Percentiles rank a stretch among this genome's conserved stretches.
phyloP scores from a whole-genome alignment of 2,888 invertebrate species.

The Microctonus brassicae region DNA sequence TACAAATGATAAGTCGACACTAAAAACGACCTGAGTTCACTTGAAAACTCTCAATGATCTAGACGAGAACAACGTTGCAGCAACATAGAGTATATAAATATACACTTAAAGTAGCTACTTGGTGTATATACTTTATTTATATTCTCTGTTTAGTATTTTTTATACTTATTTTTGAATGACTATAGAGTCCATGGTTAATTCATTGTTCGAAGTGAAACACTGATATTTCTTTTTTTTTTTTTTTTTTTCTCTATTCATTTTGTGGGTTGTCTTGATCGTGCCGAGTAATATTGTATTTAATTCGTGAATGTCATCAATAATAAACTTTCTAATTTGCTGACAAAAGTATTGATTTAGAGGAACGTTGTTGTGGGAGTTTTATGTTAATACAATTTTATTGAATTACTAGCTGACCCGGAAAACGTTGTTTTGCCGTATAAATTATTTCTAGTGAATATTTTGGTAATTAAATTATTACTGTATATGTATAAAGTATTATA shows the following conservation, averaged over 20 bases:
- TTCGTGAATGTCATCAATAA: neutral
- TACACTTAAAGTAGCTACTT: no score
- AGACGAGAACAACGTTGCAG: neutral
- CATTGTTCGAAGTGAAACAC: neutral
- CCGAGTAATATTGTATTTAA: neutral
- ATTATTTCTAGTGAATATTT: no score
- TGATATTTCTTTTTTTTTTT: no score
- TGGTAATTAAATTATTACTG: no score
- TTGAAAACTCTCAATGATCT: slow-evolving; percentile 10
- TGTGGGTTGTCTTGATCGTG: neutral
- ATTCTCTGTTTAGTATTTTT: neutral
- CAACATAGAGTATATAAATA: neutral
- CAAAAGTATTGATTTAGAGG: no score
- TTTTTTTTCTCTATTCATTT: no score
- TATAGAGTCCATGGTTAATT: neutral
- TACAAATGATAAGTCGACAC: slow-evolving; percentile 40
- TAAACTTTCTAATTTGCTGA: no score
- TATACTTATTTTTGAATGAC: neutral
- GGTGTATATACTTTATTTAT: neutral
- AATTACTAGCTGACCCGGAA: no score
- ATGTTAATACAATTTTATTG: no score
- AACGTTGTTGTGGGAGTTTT: no score
- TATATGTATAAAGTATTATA: no score
- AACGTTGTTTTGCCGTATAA: no score
- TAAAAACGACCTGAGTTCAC: slow-evolving; percentile 11